phyloP scores from a whole-genome alignment of 2,113 vertebrate genomes.

The Nothoprocta perdicaria region DNA sequence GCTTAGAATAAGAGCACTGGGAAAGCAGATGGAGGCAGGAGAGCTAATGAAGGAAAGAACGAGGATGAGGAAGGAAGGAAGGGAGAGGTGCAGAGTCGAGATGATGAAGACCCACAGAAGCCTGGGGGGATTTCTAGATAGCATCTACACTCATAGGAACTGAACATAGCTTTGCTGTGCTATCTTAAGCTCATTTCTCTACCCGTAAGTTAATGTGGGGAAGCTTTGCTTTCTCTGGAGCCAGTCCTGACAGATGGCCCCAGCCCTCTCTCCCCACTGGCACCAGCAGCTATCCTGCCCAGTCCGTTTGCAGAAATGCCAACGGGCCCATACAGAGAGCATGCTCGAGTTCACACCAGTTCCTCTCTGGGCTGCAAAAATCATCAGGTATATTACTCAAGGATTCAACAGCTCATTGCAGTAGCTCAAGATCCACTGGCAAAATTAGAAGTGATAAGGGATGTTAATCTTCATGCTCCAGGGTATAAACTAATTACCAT shows the following conservation, averaged over 20 bases:
- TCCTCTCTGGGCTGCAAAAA: background rate
- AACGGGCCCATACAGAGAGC: background rate
- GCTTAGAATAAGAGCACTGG: background rate
- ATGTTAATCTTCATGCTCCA: conserved; percentile 75
- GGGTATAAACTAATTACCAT: conserved; percentile 74
- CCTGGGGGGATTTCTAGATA: background rate
- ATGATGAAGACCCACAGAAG: background rate
- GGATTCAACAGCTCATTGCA: conserved; percentile 25
- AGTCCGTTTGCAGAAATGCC: background rate
- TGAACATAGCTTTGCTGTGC: background rate
- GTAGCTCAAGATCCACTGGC: conserved; percentile 66
- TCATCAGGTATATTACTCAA: background rate
- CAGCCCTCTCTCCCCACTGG: background rate
- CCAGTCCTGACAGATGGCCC: background rate
- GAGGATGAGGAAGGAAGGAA: background rate
- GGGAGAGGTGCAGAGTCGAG: background rate
- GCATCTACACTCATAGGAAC: background rate
- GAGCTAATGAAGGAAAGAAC: background rate
- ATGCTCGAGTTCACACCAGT: background rate
- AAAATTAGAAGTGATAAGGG: conserved; percentile 72
- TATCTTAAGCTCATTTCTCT: background rate
- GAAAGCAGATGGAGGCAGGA: background rate
- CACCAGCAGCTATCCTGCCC: background rate
- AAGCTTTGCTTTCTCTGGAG: background rate
- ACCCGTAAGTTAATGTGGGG: background rate